Base-by-base conservation (phyloP, 1,140 invertebrate genomes). In the Cardiocondyla obscurior region DNA sequence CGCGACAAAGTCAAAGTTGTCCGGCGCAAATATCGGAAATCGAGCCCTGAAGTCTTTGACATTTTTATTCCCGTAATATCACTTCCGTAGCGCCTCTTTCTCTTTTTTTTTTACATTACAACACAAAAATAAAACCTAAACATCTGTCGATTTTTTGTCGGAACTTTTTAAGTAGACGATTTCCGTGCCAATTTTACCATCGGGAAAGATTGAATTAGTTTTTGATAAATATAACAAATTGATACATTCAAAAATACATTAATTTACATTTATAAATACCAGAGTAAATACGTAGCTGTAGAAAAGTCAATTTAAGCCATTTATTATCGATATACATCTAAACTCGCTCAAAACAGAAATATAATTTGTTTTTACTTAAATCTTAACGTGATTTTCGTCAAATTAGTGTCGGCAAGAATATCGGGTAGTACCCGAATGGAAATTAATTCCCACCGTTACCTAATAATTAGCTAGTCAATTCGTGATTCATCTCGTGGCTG, bases 51-150 rank as follows among this genome's bases (percentile, higher is more conserved):
- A 30, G 25, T 16, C 62, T 73, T 73, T 44, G 30, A 81, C 58
- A 60, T 58, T 81, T 64, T 58, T 60, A 73, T 81, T 73, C 28
- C 3, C 25, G 39, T 81, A 36, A 49, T 70, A 58, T 72, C 51
- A 33, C n/a, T n/a, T n/a, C n/a, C n/a, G 44, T 65, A 12, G 28
- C 12, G 8, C 42, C 12, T 51, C 28, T 22, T 4, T 67, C 36
- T 53, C 7, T 25, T 22, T 4, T 67, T 49, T 53, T 3, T 79
- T 7, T 14, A 39, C 4, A 2, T 30, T 3, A n/a, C 42, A 25
- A 46, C 57, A 42, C 14, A 39, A 74, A 74, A 77, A 76, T 62
- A 46, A 62, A 1, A 6, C 53, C 12, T 5, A 60, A 16, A 12
- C n/a, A 30, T 30, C 53, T 30, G 19, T 51, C 44, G 30, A 19